These are phyloP conservation scores for Steinernema carpocapsae DNA, from an alignment of 2,888 invertebrate genomes.

Conservation along the genomic window DNA sequence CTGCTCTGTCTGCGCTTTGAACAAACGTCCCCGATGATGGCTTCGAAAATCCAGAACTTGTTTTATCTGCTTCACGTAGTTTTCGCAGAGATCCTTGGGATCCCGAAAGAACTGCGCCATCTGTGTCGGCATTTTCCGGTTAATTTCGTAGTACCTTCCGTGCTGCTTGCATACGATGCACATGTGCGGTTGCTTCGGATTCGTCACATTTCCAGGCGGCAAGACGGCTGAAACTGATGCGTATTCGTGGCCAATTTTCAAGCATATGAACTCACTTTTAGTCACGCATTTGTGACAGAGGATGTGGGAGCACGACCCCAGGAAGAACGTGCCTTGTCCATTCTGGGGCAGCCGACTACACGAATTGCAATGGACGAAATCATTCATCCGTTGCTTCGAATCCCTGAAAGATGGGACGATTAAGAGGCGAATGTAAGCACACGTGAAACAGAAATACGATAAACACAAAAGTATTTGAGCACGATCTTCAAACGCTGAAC, in stretches of 20 bases:
- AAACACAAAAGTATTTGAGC: too few species aligned
- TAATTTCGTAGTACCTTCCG: slow-evolving; percentile 1
- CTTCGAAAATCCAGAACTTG: slow-evolving; percentile 16
- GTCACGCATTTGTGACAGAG: slow-evolving; percentile 7
- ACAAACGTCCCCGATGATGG: not conserved
- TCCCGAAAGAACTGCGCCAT: slow-evolving; percentile 20
- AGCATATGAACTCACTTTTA: not conserved
- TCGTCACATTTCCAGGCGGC: not conserved
- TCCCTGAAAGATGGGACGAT: too few species aligned
- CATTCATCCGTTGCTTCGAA: not conserved
- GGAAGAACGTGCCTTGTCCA: not conserved
- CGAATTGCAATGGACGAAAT: slow-evolving; percentile 10
- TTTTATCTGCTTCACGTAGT: slow-evolving; percentile 11
- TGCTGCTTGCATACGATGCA: slow-evolving; percentile 4
- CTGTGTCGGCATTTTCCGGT: slow-evolving; percentile 7
- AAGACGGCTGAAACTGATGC: not conserved
- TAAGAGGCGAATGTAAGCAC: too few species aligned
- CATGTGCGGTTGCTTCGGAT: slow-evolving; percentile 7
- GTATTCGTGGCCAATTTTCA: not conserved
- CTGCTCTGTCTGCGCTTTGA: slow-evolving; percentile 9
- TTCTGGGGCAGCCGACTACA: not conserved
- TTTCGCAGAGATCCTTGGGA: slow-evolving; percentile 4
- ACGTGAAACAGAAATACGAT: too few species aligned
- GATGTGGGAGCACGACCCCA: slow-evolving; percentile 17
- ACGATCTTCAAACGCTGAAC: too few species aligned